Evolutionary conservation across 2,797 vertebrate species (phyloP).

Genomic region (Lophius americanus): DNA sequence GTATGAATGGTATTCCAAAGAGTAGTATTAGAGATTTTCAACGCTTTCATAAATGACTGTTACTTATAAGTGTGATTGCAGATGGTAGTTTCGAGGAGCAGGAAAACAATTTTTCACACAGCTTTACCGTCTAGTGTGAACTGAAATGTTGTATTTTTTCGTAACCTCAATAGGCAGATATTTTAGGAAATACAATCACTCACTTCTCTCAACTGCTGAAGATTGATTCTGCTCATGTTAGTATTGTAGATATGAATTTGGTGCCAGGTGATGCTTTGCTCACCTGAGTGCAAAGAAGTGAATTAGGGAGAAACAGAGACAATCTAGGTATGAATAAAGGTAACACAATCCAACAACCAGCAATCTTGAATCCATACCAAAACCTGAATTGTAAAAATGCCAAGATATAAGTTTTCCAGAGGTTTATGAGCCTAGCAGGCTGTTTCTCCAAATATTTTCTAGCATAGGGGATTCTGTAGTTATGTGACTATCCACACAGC

Average conservation of each 20-base stretch:
- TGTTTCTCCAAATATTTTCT: neutral
- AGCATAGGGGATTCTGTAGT: constrained; percentile 1
- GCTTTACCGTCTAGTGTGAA: constrained; percentile 30
- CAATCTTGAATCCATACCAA: too few species aligned
- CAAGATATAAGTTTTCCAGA: neutral
- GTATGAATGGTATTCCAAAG: too few species aligned
- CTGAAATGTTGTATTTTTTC: constrained; percentile 3
- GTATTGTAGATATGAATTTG: neutral
- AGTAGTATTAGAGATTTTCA: too few species aligned
- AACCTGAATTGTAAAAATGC: too few species aligned
- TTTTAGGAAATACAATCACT: constrained; percentile 13
- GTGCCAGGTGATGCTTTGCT: fast-evolving
- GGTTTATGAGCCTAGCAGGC: neutral
- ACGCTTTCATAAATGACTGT: too few species aligned
- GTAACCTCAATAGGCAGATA: constrained; percentile 1
- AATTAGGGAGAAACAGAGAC: neutral
- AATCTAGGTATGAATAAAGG: neutral
- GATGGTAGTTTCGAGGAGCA: constrained; percentile 31
- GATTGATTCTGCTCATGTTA: neutral
- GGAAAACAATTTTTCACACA: constrained; percentile 52
- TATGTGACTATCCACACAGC: neutral
- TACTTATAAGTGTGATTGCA: constrained; percentile 36
- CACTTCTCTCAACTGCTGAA: constrained; percentile 1
- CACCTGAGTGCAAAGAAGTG: neutral
- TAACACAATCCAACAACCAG: neutral